Evolutionary conservation across 1,140 invertebrate genomes (phyloP).

Genomic region (Sarcophaga bullata): DNA sequence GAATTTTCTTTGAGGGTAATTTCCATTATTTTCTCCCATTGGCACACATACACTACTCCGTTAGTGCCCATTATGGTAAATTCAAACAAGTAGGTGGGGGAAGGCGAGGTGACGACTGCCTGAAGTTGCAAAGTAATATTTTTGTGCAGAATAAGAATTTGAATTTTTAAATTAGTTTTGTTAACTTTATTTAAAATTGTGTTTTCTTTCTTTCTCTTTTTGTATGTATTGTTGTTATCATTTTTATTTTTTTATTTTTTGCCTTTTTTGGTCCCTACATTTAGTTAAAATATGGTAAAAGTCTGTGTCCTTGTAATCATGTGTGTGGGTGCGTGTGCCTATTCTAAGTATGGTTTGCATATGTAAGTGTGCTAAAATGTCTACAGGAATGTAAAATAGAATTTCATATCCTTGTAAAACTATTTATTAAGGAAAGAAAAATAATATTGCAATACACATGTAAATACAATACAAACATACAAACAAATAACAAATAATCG

Average conservation of each 20-base stretch:
- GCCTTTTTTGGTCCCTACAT: too few relatives aligned
- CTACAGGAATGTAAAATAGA: conserved; percentile 39
- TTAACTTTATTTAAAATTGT: conserved; percentile 3
- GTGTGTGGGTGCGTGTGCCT: not conserved
- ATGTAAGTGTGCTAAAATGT: conserved; percentile 11
- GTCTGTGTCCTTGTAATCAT: not conserved
- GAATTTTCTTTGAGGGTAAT: too few relatives aligned
- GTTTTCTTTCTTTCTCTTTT: not conserved
- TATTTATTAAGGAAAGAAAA: conserved; percentile 1
- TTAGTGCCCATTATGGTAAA: too few relatives aligned
- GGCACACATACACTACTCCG: not conserved
- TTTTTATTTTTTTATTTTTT: not conserved
- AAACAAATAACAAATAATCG: too few relatives aligned
- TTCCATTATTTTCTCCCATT: not conserved
- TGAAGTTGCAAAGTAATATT: not conserved
- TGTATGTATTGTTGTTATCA: not conserved
- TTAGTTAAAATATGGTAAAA: not conserved
- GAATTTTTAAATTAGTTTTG: conserved; percentile 41
- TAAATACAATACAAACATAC: too few relatives aligned
- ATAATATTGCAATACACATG: not conserved
- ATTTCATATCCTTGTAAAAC: conserved; percentile 5
- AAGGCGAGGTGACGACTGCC: too few relatives aligned
- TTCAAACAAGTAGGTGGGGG: not conserved
- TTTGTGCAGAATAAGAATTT: conserved; percentile 14
- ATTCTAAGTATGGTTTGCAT: not conserved